phyloP scores from a whole-genome alignment of 2,113 vertebrate genomes.

The Hystrix cristata region DNA sequence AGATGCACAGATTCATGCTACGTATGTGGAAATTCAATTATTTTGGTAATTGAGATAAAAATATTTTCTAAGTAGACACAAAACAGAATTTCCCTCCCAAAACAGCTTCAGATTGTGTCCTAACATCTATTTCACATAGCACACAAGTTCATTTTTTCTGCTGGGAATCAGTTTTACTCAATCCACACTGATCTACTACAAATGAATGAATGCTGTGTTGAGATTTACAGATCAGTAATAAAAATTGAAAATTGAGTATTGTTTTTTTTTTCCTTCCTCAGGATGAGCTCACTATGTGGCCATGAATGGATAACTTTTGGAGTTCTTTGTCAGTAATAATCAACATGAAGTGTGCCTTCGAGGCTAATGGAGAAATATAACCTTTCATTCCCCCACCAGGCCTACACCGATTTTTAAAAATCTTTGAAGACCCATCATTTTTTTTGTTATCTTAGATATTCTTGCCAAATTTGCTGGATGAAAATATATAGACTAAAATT shows the following conservation, averaged over 20 bases:
- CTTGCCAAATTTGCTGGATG: background rate
- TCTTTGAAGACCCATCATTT: background rate
- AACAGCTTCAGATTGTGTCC: background rate
- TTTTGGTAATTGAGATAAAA: slow-evolving; percentile 46
- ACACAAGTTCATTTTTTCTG: background rate
- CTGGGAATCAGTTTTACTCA: slow-evolving; percentile 34
- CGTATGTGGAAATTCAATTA: background rate
- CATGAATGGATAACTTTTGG: background rate
- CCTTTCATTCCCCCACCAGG: rapidly evolving
- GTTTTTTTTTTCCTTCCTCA: background rate
- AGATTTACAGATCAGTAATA: background rate
- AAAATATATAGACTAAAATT: background rate
- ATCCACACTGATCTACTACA: background rate
- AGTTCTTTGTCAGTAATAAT: slow-evolving; percentile 30
- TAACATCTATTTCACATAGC: background rate
- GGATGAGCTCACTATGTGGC: background rate
- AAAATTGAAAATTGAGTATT: background rate
- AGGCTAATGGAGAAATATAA: background rate
- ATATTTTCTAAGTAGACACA: background rate
- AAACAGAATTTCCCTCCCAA: slow-evolving; percentile 14
- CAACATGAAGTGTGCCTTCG: background rate
- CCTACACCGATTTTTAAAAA: background rate
- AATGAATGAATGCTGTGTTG: background rate
- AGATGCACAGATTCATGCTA: slow-evolving; percentile 13
- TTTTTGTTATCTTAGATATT: slow-evolving; percentile 1